These are phyloP conservation scores for Pithecia hirsuta DNA, from an alignment of 2,797 vertebrate species.

Conservation along the genomic window DNA sequence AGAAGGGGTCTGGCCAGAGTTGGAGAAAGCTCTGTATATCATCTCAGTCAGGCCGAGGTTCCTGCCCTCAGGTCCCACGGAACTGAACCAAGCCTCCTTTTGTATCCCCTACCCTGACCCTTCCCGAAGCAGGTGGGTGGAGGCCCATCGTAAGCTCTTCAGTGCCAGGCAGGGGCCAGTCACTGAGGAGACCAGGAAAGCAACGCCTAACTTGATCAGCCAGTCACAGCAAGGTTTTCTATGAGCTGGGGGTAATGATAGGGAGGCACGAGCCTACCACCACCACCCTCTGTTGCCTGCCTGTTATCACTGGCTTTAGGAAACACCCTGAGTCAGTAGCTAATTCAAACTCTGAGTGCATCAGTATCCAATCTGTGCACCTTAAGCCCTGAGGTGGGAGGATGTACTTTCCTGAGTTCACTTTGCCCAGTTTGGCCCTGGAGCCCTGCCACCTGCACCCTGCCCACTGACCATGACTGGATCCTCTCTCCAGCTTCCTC, in stretches of 20 bases:
- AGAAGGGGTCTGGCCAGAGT: neutral
- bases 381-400: neutral
- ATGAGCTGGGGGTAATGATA: neutral
- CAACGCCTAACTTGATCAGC: no score
- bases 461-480: neutral
- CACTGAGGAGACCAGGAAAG: neutral
- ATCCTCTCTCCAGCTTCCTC: neutral
- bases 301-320: neutral
- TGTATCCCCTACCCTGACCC: neutral
- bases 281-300: neutral
- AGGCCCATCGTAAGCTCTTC: neutral
- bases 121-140: neutral
- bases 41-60: neutral
- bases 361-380: neutral
- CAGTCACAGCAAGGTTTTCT: neutral
- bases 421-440: neutral
- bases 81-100: neutral
- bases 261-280: accelerated
- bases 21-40: neutral
- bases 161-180: neutral
- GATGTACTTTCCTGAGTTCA: neutral
- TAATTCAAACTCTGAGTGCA: neutral
- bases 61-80: neutral
- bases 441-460: neutral
- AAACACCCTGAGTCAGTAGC: neutral